Evolutionary conservation across 2,797 vertebrate genomes (phyloP), one percentile per base, ranked within the genome.

Genomic region (Ctenopoma kingsleyae): DNA sequence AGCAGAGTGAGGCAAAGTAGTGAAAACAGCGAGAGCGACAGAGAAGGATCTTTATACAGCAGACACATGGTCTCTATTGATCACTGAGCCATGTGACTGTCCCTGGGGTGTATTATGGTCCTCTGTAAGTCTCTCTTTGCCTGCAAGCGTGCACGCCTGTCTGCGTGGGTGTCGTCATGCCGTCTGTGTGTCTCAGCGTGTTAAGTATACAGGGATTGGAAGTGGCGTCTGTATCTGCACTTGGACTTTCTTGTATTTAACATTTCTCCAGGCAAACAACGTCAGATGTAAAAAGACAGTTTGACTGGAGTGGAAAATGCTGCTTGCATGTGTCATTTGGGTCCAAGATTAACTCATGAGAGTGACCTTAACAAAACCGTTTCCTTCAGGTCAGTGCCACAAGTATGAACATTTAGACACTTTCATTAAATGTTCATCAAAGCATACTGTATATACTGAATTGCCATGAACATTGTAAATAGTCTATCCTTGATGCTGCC

Each of bases 31-130:
- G 32, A 56, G 32, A 56, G 19, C 44, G 51, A 22, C 46, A 61
- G 62, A 58, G 66, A 51, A 12, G 27, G 59, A 48, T 74, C 84
- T 84, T 54, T 47, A 50, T 69, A 40, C 74, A 79, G 81, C 73
- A 78, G 77, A 73, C 82, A 81, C 80, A 50, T 71, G 82, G 74
- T 80, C 52, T 64, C 30, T 61, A 88, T 87, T 58, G 79, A 92
- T 90, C 80, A 69, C 44, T 11, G 46, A 63, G 54, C 74, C 84
- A 78, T 83, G 84, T 84, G 79, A 88, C 64, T 17, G 65, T 83
- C 82, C 81, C 79, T 30, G 0, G 67, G 81, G 76, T 56, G 36
- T 56, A 64, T 48, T 22, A n/a, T 5, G 62, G 74, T 72, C 73
- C 66, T 66, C 48, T 55, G 44, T 47, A 57, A 69, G 77, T 59